A percentile compares a stretch with the other conserved stretches of the same genome.
phyloP scores from a whole-genome alignment of 2,888 invertebrate species.

The Leptopilina drosophilae region DNA sequence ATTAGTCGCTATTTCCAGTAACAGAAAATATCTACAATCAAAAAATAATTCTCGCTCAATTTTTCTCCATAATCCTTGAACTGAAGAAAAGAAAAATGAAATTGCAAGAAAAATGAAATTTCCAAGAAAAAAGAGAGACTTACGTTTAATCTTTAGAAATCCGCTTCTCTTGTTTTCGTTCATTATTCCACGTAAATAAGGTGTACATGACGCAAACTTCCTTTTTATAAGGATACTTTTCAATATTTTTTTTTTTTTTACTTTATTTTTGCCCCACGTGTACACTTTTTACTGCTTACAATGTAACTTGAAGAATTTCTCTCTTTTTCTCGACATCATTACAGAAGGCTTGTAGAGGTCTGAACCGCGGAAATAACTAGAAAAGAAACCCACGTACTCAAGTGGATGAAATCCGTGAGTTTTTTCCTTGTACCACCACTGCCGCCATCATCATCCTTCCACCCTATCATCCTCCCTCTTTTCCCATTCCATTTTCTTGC shows the following conservation, averaged over 20 bases:
- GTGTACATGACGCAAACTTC: too few relatives aligned
- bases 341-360: constrained; percentile 11
- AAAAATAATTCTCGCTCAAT: too few relatives aligned
- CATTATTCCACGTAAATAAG: too few relatives aligned
- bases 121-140: too few relatives aligned
- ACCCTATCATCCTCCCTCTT: background rate
- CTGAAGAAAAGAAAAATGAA: too few relatives aligned
- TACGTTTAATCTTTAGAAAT: too few relatives aligned
- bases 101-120: too few relatives aligned
- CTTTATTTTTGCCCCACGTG: background rate
- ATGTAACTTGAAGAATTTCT: constrained; percentile 3
- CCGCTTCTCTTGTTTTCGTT: too few relatives aligned
- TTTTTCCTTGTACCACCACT: background rate
- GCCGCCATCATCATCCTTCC: background rate
- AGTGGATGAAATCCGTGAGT: constrained; percentile 17
- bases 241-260: constrained; percentile 20
- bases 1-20: too few relatives aligned
- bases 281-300: constrained; percentile 2
- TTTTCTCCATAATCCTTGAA: too few relatives aligned
- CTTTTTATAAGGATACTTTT: too few relatives aligned
- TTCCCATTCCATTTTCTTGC: constrained; percentile 44
- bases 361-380: constrained; percentile 12
- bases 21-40: too few relatives aligned
- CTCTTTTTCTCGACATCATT: background rate
- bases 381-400: constrained; percentile 10